A percentile compares a stretch with the other conserved stretches of the same genome.
Evolutionary conservation across 1,140 invertebrate genomes (phyloP).

Genomic region (Trichonephila inaurata): DNA sequence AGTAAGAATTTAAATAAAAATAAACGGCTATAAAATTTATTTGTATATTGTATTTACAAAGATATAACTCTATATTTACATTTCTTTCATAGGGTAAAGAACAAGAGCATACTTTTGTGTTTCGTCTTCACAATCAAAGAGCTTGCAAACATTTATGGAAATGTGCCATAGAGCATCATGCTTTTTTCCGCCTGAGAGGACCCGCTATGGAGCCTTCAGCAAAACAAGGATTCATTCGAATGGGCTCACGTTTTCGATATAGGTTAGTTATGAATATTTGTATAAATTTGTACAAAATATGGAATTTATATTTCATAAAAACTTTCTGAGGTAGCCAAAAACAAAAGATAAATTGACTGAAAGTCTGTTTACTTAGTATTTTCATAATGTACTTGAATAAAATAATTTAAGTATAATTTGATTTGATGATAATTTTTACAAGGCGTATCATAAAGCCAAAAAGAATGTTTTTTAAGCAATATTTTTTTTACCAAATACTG

Average conservation of each 20-base stretch:
- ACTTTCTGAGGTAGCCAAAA: no score
- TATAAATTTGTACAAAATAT: no score
- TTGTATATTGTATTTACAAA: background rate
- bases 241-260: constrained; percentile 83
- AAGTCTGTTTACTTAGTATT: no score
- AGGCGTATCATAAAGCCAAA: no score
- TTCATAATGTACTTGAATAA: no score
- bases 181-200: constrained; percentile 92
- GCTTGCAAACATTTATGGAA: constrained; percentile 99
- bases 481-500: no score
- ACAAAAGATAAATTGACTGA: no score
- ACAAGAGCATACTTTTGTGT: constrained; percentile 95
- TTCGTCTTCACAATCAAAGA: constrained; percentile 85
- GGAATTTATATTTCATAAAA: no score
- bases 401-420: no score
- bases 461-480: no score
- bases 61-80: background rate
- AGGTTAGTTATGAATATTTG: constrained; percentile 44
- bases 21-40: background rate
- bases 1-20: constrained; percentile 44
- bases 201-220: constrained; percentile 79
- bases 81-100: constrained; percentile 85
- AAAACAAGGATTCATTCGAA: constrained; percentile 82
- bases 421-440: no score
- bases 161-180: constrained; percentile 98